These are phyloP conservation scores for Mactromeris polynyma DNA, from an alignment of 2,888 invertebrate species.

Conservation along the genomic window DNA sequence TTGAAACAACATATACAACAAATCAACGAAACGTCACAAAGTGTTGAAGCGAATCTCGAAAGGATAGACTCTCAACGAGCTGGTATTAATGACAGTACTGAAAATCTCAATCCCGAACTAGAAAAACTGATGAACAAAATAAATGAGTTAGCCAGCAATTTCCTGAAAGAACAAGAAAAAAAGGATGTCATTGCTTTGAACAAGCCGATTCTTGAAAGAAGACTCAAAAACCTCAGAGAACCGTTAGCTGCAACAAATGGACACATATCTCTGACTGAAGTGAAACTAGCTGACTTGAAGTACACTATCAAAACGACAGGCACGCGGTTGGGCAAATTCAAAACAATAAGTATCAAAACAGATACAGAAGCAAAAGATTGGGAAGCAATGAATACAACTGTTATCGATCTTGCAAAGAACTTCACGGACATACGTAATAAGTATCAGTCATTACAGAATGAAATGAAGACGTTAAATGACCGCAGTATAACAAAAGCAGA, in stretches of 20 bases:
- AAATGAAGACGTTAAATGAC: conserved; percentile 47
- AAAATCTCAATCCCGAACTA: conserved; percentile 35
- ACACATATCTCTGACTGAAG: conserved; percentile 39
- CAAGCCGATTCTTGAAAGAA: conserved; percentile 35
- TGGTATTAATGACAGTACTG: conserved; percentile 24
- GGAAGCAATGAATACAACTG: conserved; percentile 25
- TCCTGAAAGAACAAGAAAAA: conserved; percentile 53
- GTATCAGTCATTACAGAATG: conserved; percentile 31
- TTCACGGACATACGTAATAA: conserved; percentile 37
- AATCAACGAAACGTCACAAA: conserved; percentile 18
- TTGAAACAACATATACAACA: conserved; percentile 45
- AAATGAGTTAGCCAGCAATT: conserved; percentile 24
- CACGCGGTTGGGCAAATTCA: conserved; percentile 50
- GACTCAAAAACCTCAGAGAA: conserved; percentile 32
- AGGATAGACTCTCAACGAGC: conserved; percentile 8
- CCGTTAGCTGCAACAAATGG: conserved; percentile 43
- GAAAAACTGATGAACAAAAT: conserved; percentile 34
- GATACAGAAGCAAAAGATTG: conserved; percentile 43
- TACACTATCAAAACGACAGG: conserved; percentile 37
- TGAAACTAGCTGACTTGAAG: conserved; percentile 51
- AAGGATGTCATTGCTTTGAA: conserved; percentile 42
- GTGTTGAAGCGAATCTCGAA: conserved; percentile 24
- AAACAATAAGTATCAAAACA: conserved; percentile 58
- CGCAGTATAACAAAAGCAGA: conserved; percentile 42
- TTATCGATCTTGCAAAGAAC: conserved; percentile 13